Conservation (phyloP, 2,888 invertebrate species). For the Eristalinus aeneus region DNA sequence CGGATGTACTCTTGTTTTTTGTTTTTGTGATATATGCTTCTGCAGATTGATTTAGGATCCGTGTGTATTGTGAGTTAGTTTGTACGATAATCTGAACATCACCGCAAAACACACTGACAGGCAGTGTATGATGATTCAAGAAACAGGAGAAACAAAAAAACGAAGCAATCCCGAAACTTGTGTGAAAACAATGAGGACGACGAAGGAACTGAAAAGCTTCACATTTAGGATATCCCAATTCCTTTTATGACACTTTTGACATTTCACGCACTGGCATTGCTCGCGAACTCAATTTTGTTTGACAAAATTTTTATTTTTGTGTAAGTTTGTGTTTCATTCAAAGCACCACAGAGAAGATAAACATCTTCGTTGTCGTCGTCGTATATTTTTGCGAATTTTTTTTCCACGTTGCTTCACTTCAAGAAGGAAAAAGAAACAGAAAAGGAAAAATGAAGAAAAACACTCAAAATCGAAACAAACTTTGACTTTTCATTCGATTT, state of each 20-base stretch:
- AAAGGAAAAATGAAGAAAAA: neutral
- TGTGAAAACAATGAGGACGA: neutral
- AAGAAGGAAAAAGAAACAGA: neutral
- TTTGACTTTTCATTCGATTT: neutral
- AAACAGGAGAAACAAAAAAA: neutral
- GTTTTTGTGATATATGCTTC: conserved; percentile 1
- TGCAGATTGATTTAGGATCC: neutral
- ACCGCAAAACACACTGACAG: conserved; percentile 42
- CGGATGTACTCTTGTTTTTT: neutral
- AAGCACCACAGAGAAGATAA: conserved; percentile 21
- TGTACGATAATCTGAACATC: conserved; percentile 52
- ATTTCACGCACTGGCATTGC: conserved; percentile 37
- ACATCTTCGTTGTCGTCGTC: conserved; percentile 4
- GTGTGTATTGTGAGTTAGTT: conserved; percentile 53
- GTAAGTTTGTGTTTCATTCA: conserved; percentile 1
- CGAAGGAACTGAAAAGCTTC: neutral
- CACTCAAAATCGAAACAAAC: neutral
- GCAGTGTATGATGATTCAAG: neutral
- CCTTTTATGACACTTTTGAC: conserved; percentile 37
- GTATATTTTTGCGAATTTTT: conserved; percentile 10
- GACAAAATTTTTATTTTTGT: neutral
- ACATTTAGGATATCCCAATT: conserved; percentile 11
- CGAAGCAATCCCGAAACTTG: neutral
- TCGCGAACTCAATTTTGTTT: neutral
- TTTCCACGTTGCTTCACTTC: conserved; percentile 5